Evolutionary conservation across 2,113 vertebrate species (phyloP), one percentile per base, ranked within the genome.

Genomic region (Sprattus sprattus): DNA sequence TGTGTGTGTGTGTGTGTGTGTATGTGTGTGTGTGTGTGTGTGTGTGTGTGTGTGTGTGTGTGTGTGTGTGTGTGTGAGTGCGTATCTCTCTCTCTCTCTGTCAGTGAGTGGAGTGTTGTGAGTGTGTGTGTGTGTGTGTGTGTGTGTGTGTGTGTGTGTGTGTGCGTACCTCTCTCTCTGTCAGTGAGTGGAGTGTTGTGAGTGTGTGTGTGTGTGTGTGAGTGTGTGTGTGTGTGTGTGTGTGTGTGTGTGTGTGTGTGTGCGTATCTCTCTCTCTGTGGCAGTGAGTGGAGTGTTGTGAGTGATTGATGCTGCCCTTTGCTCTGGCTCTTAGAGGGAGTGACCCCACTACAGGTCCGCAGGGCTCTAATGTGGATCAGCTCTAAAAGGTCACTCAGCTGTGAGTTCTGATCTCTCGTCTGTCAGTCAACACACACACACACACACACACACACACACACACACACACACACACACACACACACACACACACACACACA

Each of bases 251-350:
- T 39, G 39, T 39, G 39, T 39, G 39, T 39, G 39, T 39, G 39
- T 39, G 39, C 39, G 39, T 47, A 10, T 13, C 2, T 81, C 10
- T 81, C 6, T 81, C 11, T 81, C 3, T 18, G 5, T 32, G 6
- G 1, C 10, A 13, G 11, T 54, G 50, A 13, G 3, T 54, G 50
- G 6, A 49, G 47, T 49, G 47, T 88, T 90, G 90, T 60, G 84
- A 83, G 87, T 94, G 94, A 95, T 93, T 94, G 93, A 94, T 82
- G 87, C 89, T 94, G 93, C 91, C 94, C 94, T 95, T 94, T 94
- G 91, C 92, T 85, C 52, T 54, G 52, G 11, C 3, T 13, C 87
- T 28, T 86, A 89, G 87, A 88, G 90, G 90, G 89, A 90, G 89
- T 89, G 18, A n/a, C 54, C 91, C 92, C 93, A 91, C 94, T 92